phyloP scores from a whole-genome alignment of 2,113 vertebrate genomes.

The Oceanodroma tethys region DNA sequence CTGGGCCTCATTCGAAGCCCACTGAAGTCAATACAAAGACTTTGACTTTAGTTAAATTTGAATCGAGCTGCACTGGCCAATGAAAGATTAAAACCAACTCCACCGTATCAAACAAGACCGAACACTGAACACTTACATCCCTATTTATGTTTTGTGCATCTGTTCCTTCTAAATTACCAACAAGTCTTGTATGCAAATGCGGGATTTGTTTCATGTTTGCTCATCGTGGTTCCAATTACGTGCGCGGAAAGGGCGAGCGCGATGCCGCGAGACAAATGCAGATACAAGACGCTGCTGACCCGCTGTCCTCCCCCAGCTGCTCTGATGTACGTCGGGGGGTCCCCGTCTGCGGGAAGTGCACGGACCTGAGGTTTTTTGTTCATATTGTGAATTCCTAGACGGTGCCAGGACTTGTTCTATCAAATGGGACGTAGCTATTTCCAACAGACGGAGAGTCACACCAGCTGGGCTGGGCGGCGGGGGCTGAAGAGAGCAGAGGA shows the following conservation, averaged over 20 bases:
- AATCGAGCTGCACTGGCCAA: neutral
- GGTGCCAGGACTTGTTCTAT: neutral
- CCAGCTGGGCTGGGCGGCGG: neutral
- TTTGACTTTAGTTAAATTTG: neutral
- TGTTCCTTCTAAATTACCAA: neutral
- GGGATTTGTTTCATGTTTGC: neutral
- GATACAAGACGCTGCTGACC: neutral
- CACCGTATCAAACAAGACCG: neutral
- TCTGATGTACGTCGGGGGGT: fast-evolving
- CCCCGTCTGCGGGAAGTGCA: fast-evolving
- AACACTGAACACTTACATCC: neutral
- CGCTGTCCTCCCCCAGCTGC: neutral
- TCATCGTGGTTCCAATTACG: fast-evolving
- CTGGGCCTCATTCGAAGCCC: neutral
- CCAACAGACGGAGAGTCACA: too few relatives aligned
- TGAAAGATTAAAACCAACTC: neutral
- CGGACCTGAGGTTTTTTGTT: fast-evolving
- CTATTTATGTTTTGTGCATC: neutral
- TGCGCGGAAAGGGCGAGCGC: fast-evolving
- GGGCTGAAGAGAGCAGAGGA: neutral
- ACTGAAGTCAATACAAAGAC: neutral
- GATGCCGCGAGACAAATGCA: fast-evolving
- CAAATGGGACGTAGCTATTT: fast-evolving
- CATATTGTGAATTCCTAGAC: fast-evolving
- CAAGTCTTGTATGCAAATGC: neutral